Conservation (phyloP, 2,113 vertebrate genomes). For the human (Homo sapiens) region GRCh38 chr20:12501501-12502000, state of each 20-base stretch:
- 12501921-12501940: background rate
- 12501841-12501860: background rate
- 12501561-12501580: background rate
- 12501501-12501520: background rate
- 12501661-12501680: background rate
- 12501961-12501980: background rate
- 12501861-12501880: background rate
- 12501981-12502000: background rate
- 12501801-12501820: background rate
- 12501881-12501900: background rate
- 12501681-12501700: background rate
- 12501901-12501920: background rate
- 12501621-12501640: background rate
- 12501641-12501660: background rate
- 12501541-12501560: background rate
- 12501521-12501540: background rate
- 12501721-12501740: background rate
- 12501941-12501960: constrained; percentile 29
- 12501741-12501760: background rate
- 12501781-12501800: constrained; percentile 39
- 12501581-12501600: background rate
- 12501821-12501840: background rate
- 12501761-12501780: background rate
- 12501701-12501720: background rate
- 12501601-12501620: background rate